Conservation (phyloP, 2,888 invertebrate species). For the Drosophila percnosoma region DNA sequence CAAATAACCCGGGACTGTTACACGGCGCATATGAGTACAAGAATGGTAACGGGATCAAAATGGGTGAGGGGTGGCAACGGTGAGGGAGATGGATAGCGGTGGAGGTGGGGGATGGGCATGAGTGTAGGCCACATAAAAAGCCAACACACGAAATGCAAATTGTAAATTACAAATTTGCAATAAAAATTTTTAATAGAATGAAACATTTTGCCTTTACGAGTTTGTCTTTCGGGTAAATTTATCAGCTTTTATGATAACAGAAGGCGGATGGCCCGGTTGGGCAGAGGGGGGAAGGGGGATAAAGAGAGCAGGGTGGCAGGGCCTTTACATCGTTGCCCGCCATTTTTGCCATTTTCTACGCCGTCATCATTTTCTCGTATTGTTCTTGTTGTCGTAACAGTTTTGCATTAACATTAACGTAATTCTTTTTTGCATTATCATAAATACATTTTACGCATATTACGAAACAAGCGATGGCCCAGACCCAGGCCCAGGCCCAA, state of each 20-base stretch:
- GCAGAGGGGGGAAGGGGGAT: background rate
- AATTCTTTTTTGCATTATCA: slow-evolving; percentile 82
- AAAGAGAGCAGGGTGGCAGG: background rate
- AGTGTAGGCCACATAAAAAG: slow-evolving; percentile 60
- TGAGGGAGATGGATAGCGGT: background rate
- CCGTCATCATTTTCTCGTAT: slow-evolving; percentile 75
- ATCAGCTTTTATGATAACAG: slow-evolving; percentile 79
- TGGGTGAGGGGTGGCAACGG: background rate
- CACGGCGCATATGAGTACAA: slow-evolving; percentile 38
- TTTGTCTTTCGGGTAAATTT: slow-evolving; percentile 76
- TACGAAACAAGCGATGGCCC: slow-evolving; percentile 50
- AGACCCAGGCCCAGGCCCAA: slow-evolving; percentile 1
- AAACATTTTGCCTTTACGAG: slow-evolving; percentile 82
- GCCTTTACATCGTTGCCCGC: slow-evolving; percentile 9
- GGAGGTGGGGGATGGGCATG: background rate
- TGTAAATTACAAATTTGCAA: slow-evolving; percentile 84
- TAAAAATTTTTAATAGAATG: slow-evolving; percentile 84
- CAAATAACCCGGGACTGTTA: slow-evolving; percentile 50
- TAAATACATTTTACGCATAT: slow-evolving; percentile 83
- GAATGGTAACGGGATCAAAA: slow-evolving; percentile 3
- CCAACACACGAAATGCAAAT: slow-evolving; percentile 82
- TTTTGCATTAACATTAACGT: slow-evolving; percentile 81
- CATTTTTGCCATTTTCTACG: slow-evolving; percentile 57
- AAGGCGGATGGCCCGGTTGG: background rate
- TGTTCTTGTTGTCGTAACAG: slow-evolving; percentile 79